Evolutionary conservation across 2,888 invertebrate species (phyloP).

Genomic region (Dyspetes luteomarginatus): DNA sequence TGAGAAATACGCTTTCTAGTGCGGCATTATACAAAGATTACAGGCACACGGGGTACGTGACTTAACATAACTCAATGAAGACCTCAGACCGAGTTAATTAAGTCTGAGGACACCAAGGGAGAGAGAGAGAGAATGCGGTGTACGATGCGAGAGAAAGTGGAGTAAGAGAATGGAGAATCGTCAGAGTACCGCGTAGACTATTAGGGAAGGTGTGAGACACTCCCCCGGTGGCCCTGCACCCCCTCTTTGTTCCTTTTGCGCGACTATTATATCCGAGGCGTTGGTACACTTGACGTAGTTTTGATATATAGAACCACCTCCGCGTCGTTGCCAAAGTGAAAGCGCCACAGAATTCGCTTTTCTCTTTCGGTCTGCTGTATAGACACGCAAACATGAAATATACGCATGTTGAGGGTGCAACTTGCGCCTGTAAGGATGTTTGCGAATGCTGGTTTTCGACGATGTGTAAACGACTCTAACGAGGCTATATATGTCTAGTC

Average conservation of each 20-base stretch:
- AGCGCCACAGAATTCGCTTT: slow-evolving; percentile 46
- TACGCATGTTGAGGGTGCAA: slow-evolving; percentile 14
- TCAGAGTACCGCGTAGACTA: slow-evolving; percentile 42
- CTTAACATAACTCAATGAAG: slow-evolving; percentile 78
- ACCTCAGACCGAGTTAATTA: slow-evolving; percentile 77
- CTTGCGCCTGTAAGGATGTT: slow-evolving; percentile 33
- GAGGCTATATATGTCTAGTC: slow-evolving; percentile 47
- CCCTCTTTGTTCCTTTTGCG: slow-evolving; percentile 18
- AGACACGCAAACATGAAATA: slow-evolving; percentile 22
- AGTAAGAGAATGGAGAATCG: slow-evolving; percentile 9
- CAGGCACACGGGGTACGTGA: slow-evolving; percentile 72
- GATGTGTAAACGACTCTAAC: slow-evolving; percentile 51
- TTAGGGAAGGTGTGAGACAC: slow-evolving; percentile 21
- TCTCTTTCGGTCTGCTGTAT: slow-evolving; percentile 2
- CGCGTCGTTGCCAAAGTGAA: slow-evolving; percentile 40
- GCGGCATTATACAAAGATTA: slow-evolving; percentile 77
- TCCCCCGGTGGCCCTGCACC: slow-evolving; percentile 7
- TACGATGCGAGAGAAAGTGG: not conserved
- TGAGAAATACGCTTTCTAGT: slow-evolving; percentile 73
- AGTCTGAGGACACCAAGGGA: slow-evolving; percentile 68
- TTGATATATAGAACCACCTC: slow-evolving; percentile 9
- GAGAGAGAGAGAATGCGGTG: slow-evolving; percentile 19
- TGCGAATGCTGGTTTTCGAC: slow-evolving; percentile 48
- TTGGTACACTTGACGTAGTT: slow-evolving; percentile 16
- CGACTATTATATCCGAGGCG: slow-evolving; percentile 44